Conservation (phyloP, 92 coral and sea anemone genomes). For the Plumapathes pennacea region DNA sequence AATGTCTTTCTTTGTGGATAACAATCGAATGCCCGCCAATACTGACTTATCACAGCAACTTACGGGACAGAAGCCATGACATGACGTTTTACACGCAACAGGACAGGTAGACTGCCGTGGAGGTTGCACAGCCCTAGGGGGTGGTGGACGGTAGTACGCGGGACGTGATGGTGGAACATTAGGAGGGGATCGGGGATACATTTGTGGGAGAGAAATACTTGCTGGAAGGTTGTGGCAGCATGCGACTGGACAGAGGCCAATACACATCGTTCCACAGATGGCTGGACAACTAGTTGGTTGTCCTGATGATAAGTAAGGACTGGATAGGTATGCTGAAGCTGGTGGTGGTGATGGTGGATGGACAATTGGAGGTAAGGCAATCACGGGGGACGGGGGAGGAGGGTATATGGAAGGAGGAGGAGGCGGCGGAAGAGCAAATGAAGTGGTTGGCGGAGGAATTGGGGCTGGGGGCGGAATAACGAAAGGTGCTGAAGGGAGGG, state of each 20-base stretch:
- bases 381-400: slow-evolving; percentile 5
- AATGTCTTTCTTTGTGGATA: slow-evolving; percentile 23
- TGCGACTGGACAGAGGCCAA: slow-evolving; percentile 77
- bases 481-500: slow-evolving; percentile 24
- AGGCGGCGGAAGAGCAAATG: slow-evolving; percentile 3
- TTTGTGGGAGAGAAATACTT: slow-evolving; percentile 1
- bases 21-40: slow-evolving; percentile 42
- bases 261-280: slow-evolving; percentile 61
- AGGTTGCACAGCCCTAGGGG: slow-evolving; percentile 4
- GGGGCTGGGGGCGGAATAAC: slow-evolving; percentile 17
- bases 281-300: slow-evolving; percentile 49
- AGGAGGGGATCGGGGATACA: slow-evolving; percentile 14
- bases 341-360: slow-evolving; percentile 32
- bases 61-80: slow-evolving; percentile 73
- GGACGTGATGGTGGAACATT: slow-evolving; percentile 14
- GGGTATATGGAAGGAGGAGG: slow-evolving; percentile 23
- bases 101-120: slow-evolving; percentile 53
- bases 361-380: slow-evolving; percentile 5
- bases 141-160: slow-evolving; percentile 8
- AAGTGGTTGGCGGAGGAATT: slow-evolving; percentile 24
- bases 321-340: slow-evolving; percentile 2
- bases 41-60: slow-evolving; percentile 63
- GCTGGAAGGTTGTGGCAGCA: slow-evolving; percentile 59
- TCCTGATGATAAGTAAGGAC: not conserved
- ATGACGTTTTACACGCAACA: slow-evolving; percentile 40